Percentiles rank a stretch among this genome's conserved stretches.
These are phyloP conservation scores for Xenopus borealis DNA, from an alignment of 2,113 vertebrate genomes.

Conservation along the genomic window DNA sequence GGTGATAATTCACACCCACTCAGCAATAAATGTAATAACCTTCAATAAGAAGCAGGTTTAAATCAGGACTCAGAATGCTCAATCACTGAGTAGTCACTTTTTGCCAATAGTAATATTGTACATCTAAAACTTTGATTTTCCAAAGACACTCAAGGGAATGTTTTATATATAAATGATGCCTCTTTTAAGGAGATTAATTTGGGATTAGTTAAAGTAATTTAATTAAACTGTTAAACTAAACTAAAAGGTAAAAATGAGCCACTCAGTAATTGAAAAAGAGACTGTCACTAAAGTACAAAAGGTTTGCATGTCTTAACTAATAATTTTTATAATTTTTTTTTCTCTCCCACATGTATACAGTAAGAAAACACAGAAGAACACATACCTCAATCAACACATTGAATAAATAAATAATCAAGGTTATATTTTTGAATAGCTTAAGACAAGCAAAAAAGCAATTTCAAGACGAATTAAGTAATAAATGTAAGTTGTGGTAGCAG, in stretches of 20 bases:
- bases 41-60: slow-evolving; percentile 43
- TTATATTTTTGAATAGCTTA: no score
- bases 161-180: slow-evolving; percentile 35
- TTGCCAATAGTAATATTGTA: slow-evolving; percentile 32
- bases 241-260: slow-evolving; percentile 26
- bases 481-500: no score
- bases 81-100: slow-evolving; percentile 33
- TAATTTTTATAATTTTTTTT: no score
- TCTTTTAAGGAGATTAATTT: slow-evolving; percentile 41
- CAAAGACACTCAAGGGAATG: slow-evolving; percentile 40
- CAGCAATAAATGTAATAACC: slow-evolving; percentile 43
- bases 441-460: no score
- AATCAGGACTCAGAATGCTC: slow-evolving; percentile 21
- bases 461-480: no score
- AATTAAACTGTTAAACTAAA: slow-evolving; percentile 36
- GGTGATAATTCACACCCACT: slow-evolving; percentile 44
- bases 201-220: slow-evolving; percentile 42
- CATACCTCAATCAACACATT: no score
- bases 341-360: no score
- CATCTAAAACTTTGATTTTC: slow-evolving; percentile 44
- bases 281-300: slow-evolving; percentile 34
- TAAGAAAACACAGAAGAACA: no score
- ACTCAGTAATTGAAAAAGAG: slow-evolving; percentile 41
- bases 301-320: slow-evolving; percentile 26
- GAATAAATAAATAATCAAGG: no score